A percentile compares a stretch with the other conserved stretches of the same genome.
Evolutionary conservation across 1,140 invertebrate genomes (phyloP).

Genomic region (Dreissena rostriformis): DNA sequence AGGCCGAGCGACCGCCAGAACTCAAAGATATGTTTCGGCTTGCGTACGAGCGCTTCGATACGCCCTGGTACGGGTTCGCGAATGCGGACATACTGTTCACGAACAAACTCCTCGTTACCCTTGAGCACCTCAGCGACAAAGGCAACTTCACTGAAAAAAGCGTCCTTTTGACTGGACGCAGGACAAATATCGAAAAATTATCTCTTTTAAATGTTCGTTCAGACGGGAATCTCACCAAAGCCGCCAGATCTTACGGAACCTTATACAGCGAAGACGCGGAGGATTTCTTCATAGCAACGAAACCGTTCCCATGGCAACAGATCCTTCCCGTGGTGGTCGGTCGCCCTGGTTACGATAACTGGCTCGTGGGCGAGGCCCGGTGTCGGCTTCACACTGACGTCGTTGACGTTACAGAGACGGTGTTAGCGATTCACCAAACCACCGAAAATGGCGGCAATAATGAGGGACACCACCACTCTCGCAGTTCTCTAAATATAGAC

Average conservation of each 20-base stretch:
- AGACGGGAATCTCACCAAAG: neutral
- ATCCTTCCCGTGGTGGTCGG: constrained; percentile 59
- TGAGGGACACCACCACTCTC: constrained; percentile 30
- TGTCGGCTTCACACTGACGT: constrained; percentile 44
- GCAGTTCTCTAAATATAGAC: constrained; percentile 37
- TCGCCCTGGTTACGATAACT: constrained; percentile 64
- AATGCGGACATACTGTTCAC: constrained; percentile 58
- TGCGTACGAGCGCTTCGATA: constrained; percentile 37
- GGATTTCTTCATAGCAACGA: constrained; percentile 62
- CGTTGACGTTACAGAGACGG: constrained; percentile 41
- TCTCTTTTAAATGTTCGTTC: constrained; percentile 20
- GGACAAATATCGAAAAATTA: constrained; percentile 53
- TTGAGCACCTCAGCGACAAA: constrained; percentile 21
- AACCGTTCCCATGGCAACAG: constrained; percentile 58
- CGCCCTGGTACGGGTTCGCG: constrained; percentile 53
- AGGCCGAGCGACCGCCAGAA: constrained; percentile 30
- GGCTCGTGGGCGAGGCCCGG: constrained; percentile 55
- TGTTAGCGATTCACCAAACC: constrained; percentile 46
- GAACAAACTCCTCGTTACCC: constrained; percentile 32
- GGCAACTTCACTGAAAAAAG: constrained; percentile 10
- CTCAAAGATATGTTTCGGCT: constrained; percentile 50
- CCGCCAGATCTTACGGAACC: constrained; percentile 21
- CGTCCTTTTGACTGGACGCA: constrained; percentile 41
- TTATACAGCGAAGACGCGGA: constrained; percentile 55
- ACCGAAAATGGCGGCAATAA: constrained; percentile 48